phyloP scores from a whole-genome alignment of 37 sponge, comb jelly and placozoan genomes.

The Ianthella basta region DNA sequence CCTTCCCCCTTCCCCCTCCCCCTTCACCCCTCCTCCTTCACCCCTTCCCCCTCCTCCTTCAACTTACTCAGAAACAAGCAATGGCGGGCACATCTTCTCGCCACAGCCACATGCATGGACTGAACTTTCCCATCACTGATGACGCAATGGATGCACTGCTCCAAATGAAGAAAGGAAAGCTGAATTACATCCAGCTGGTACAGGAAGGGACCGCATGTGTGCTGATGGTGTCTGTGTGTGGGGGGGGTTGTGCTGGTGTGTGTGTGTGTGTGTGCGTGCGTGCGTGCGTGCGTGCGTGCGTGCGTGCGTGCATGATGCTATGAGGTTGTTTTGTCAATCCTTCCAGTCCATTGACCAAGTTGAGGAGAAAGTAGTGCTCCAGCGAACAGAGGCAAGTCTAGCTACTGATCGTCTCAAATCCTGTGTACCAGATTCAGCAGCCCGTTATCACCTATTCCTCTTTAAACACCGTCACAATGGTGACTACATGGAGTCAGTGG shows the following conservation, averaged over 20 bases:
- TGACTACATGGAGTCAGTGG: constrained; percentile 69
- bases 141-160: constrained; percentile 60
- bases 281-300: constrained; percentile 12
- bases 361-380: constrained; percentile 63
- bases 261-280: background rate
- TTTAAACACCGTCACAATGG: constrained; percentile 82
- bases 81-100: constrained; percentile 72
- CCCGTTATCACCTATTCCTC: constrained; percentile 83
- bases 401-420: constrained; percentile 31
- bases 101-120: constrained; percentile 82
- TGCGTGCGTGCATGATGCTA: constrained; percentile 27
- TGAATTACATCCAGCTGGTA: constrained; percentile 80
- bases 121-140: constrained; percentile 74
- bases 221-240: constrained; percentile 21
- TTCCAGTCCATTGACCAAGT: constrained; percentile 64
- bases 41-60: too few relatives aligned
- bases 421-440: constrained; percentile 45
- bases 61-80: constrained; percentile 48
- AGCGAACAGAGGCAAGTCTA: constrained; percentile 24
- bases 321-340: background rate
- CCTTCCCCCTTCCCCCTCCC: too few relatives aligned
- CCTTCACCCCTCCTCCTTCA: too few relatives aligned
- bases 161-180: constrained; percentile 24
- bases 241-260: background rate
- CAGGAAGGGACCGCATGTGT: background rate